These are phyloP conservation scores for Drosophila falleni DNA, from an alignment of 2,888 invertebrate species.

Conservation along the genomic window DNA sequence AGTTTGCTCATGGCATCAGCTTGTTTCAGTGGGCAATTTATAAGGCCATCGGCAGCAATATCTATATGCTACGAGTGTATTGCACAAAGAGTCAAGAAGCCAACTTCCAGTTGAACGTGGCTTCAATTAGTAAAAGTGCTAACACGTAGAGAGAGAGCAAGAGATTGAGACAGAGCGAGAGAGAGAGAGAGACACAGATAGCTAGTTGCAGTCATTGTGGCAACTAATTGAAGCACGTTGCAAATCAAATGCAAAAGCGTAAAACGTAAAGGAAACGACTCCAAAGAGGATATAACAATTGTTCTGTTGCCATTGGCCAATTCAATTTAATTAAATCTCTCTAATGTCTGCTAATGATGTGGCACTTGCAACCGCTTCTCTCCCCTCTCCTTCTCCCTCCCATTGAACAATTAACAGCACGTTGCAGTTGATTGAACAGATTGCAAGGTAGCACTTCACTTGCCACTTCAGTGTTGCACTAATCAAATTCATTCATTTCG, in stretches of 20 bases:
- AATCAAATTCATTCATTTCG: slow-evolving; percentile 73
- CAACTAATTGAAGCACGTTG: slow-evolving; percentile 52
- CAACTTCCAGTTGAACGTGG: slow-evolving; percentile 24
- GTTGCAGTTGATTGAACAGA: slow-evolving; percentile 45
- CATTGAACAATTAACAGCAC: slow-evolving; percentile 26
- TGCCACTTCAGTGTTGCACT: slow-evolving; percentile 23
- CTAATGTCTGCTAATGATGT: slow-evolving; percentile 69
- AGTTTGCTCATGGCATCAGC: slow-evolving; percentile 61
- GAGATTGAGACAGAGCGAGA: not conserved
- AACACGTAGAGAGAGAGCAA: slow-evolving; percentile 1
- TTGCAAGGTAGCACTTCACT: slow-evolving; percentile 11
- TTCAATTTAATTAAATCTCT: slow-evolving; percentile 75
- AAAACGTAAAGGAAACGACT: slow-evolving; percentile 41
- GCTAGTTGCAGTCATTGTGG: slow-evolving; percentile 27
- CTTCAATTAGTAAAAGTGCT: slow-evolving; percentile 58
- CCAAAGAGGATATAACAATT: slow-evolving; percentile 40
- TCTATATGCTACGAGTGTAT: slow-evolving; percentile 20
- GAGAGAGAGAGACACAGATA: not conserved
- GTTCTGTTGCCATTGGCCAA: slow-evolving; percentile 61
- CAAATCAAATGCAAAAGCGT: slow-evolving; percentile 51
- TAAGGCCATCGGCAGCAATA: slow-evolving; percentile 69
- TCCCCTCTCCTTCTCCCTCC: not conserved
- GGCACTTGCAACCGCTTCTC: slow-evolving; percentile 36
- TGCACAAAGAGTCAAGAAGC: slow-evolving; percentile 14
- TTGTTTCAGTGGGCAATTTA: slow-evolving; percentile 62